Base-by-base conservation (phyloP, 2,113 vertebrate species). In the Elephas maximus region DNA sequence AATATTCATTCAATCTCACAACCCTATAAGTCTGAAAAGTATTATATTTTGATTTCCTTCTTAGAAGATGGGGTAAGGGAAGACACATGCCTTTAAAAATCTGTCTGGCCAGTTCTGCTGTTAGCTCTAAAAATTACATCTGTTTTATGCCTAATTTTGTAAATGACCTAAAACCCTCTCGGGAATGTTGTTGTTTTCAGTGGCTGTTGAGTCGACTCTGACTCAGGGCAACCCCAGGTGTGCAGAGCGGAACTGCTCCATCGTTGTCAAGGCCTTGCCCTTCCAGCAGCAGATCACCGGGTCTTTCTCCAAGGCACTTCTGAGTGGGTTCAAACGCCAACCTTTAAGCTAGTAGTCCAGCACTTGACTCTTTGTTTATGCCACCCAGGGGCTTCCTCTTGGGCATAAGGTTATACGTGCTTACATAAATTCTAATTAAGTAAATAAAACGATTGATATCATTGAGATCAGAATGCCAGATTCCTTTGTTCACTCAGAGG, bases 91-190 rank as follows among this genome's bases (percentile, higher is more conserved):
- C 44, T 88, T 91, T 87, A 41, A 60, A 93, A 96, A 85, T 62
- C 45, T 67, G 28, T 33, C 74, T 51, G 6, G n/a, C 65, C 63
- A 37, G 23, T 92, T 95, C 94, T 77, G 5, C 41, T 88, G 97
- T 87, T n/a, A 74, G 37, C 20, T 11, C 28, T 81, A 82, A 83
- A 23, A 33, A 76, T 97, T 93, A 77, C 88, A 93, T 88, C 94
- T 93, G 78, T 81, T 78, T 67, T 89, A 76, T 51, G 12, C 41
- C 73, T 94, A 88, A 90, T 95, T 85, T 92, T 94, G 26, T 65
- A 90, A 90, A 95, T 91, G 77, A 88, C 62, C 76, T 62, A 45
- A 80, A 88, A 78, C 60, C 45, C 20, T 82, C 62, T 92, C 14
- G 24, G 84, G 9, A 71, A 83, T 83, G 37, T 41, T 37, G 73